These are phyloP conservation scores for Morelia viridis DNA, from an alignment of 2,797 vertebrate species.

Conservation along the genomic window DNA sequence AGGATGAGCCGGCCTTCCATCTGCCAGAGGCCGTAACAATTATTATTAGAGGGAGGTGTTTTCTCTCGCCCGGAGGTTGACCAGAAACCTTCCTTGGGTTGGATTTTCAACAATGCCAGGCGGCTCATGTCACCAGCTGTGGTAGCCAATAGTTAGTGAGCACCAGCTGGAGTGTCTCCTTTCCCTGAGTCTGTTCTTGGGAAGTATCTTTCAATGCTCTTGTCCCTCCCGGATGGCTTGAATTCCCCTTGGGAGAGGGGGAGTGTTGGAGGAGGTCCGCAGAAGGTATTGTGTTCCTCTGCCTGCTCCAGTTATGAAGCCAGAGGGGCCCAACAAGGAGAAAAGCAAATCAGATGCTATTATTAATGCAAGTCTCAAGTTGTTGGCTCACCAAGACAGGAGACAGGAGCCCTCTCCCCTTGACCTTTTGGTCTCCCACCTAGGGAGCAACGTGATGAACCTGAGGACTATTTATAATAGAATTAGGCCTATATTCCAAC, in stretches of 20 bases:
- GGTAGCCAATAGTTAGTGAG: conserved; percentile 71
- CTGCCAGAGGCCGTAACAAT: conserved; percentile 39
- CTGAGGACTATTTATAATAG: conserved; percentile 57
- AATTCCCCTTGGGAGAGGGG: conserved; percentile 59
- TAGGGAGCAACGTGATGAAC: conserved; percentile 55
- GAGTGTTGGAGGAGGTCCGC: neutral
- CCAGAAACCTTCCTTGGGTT: conserved; percentile 59
- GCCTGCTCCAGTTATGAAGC: conserved; percentile 67
- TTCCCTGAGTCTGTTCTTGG: conserved; percentile 62
- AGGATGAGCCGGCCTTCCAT: conserved; percentile 24
- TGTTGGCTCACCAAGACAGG: neutral
- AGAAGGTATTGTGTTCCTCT: conserved; percentile 75
- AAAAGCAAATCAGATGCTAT: conserved; percentile 74
- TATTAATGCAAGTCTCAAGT: conserved; percentile 76
- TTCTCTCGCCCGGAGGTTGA: conserved; percentile 66
- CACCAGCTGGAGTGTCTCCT: conserved; percentile 64
- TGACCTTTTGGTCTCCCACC: conserved; percentile 66
- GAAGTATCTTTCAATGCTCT: conserved; percentile 63
- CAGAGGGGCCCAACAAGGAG: conserved; percentile 73
- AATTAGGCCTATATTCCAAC: conserved; percentile 10
- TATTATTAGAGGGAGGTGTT: conserved; percentile 67
- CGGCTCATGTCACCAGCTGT: conserved; percentile 60
- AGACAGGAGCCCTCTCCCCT: conserved; percentile 60
- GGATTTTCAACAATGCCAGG: conserved; percentile 62
- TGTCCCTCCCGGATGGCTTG: conserved; percentile 56